Conservation (phyloP, 2,797 vertebrate genomes). For the Lerista edwardsae region DNA sequence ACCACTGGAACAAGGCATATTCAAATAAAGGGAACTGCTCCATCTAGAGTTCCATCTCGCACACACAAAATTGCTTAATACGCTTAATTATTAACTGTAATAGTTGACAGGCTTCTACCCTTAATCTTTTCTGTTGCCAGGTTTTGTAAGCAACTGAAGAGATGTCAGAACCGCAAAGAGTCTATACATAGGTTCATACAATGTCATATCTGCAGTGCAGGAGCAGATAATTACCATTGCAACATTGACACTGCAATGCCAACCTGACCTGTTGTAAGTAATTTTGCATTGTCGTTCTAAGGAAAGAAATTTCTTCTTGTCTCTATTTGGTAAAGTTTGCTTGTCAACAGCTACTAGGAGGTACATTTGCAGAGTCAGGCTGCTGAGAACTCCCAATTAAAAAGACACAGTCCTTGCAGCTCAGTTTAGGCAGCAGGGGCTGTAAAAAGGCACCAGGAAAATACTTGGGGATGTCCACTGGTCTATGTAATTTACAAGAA, state of each 20-base stretch:
- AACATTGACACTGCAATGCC: not conserved
- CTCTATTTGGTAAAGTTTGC: not conserved
- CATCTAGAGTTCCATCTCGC: constrained; percentile 76
- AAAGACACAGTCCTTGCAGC: not conserved
- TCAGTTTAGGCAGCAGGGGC: not conserved
- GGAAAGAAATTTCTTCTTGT: not conserved
- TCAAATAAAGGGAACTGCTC: constrained; percentile 76
- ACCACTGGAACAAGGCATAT: constrained; percentile 43
- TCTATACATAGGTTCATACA: not conserved
- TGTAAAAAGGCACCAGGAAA: not conserved
- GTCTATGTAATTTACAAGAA: not conserved
- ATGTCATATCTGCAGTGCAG: not conserved
- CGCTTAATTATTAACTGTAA: constrained; percentile 51
- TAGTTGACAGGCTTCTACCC: not conserved
- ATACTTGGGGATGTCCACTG: not conserved
- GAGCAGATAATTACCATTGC: not conserved
- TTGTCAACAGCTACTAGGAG: too few relatives aligned
- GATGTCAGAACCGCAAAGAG: not conserved
- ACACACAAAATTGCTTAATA: constrained; percentile 59
- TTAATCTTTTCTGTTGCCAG: not conserved
- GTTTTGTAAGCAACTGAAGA: constrained; percentile 31
- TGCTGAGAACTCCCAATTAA: too few relatives aligned
- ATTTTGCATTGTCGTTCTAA: not conserved
- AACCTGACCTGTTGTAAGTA: not conserved
- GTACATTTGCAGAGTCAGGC: too few relatives aligned